These are phyloP conservation scores for Idaea straminata DNA, from an alignment of 2,888 invertebrate species.

Conservation along the genomic window DNA sequence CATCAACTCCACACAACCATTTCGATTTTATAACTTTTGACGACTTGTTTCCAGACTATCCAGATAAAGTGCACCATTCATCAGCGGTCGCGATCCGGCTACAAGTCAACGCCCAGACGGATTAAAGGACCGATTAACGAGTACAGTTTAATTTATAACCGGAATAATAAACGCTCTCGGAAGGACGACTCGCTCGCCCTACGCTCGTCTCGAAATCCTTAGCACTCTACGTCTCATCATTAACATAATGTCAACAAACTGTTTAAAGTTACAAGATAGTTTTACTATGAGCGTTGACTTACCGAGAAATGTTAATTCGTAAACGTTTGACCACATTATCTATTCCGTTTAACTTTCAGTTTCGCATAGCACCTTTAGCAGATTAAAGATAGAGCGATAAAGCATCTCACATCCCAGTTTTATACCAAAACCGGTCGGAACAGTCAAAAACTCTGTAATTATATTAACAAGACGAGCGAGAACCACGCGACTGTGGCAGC, in stretches of 20 bases:
- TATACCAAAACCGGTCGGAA: constrained; percentile 54
- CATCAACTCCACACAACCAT: constrained; percentile 42
- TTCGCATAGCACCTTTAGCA: constrained; percentile 65
- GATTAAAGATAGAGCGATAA: constrained; percentile 59
- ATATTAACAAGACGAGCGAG: constrained; percentile 61
- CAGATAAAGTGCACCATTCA: constrained; percentile 46
- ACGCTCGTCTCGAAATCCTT: constrained; percentile 27
- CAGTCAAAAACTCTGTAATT: constrained; percentile 65
- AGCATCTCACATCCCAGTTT: constrained; percentile 39
- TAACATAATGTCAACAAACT: constrained; percentile 60
- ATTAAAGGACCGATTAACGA: constrained; percentile 77
- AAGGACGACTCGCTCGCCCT: constrained; percentile 44
- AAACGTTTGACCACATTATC: constrained; percentile 44
- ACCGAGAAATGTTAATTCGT: constrained; percentile 45
- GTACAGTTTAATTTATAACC: constrained; percentile 74
- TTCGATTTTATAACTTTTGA: constrained; percentile 54
- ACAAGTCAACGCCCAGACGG: constrained; percentile 76
- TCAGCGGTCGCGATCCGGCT: constrained; percentile 37
- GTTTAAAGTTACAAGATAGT: constrained; percentile 18
- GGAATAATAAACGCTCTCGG: constrained; percentile 71
- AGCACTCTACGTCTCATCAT: constrained; percentile 43
- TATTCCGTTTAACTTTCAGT: constrained; percentile 77
- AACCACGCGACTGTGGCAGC: constrained; percentile 52
- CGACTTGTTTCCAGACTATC: constrained; percentile 38
- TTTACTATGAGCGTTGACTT: constrained; percentile 27